Conservation (phyloP, 2,888 invertebrate species). For the Drosophila rellima region DNA sequence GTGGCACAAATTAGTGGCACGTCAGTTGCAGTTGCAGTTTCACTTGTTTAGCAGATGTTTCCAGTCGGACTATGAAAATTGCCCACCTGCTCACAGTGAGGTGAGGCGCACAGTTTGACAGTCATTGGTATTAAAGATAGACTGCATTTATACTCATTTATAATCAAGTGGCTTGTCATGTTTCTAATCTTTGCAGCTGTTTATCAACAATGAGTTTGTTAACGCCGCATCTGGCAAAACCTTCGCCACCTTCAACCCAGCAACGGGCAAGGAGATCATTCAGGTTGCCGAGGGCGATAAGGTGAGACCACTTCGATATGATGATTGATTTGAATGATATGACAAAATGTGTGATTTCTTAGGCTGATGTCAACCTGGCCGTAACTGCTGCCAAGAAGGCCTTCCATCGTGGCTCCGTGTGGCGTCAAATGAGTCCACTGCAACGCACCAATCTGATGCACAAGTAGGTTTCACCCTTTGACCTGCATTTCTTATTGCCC, state of each 20-base stretch:
- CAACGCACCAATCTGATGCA: conserved; percentile 90
- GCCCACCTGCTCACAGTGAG: conserved; percentile 30
- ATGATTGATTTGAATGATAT: background rate
- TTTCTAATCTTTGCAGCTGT: conserved; percentile 87
- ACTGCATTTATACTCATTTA: no score
- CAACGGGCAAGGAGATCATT: conserved; percentile 90
- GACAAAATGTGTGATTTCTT: background rate
- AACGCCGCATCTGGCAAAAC: conserved; percentile 94
- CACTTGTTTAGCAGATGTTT: background rate
- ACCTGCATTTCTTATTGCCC: background rate
- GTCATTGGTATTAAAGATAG: background rate
- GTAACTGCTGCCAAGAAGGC: conserved; percentile 93
- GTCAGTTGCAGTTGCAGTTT: conserved; percentile 14
- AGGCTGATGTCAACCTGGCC: conserved; percentile 93
- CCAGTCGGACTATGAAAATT: conserved; percentile 22
- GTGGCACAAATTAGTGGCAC: conserved; percentile 41
- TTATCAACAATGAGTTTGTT: conserved; percentile 93
- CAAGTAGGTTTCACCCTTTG: conserved; percentile 85
- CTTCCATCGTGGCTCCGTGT: conserved; percentile 90
- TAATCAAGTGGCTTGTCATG: background rate
- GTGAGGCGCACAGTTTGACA: conserved; percentile 28
- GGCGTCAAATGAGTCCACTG: conserved; percentile 94
- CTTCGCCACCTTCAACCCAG: conserved; percentile 94
- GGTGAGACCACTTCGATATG: conserved; percentile 86
- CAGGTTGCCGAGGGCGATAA: conserved; percentile 94